These are phyloP conservation scores for Stigmatopora argus DNA, from an alignment of 2,113 vertebrate genomes.

Conservation along the genomic window DNA sequence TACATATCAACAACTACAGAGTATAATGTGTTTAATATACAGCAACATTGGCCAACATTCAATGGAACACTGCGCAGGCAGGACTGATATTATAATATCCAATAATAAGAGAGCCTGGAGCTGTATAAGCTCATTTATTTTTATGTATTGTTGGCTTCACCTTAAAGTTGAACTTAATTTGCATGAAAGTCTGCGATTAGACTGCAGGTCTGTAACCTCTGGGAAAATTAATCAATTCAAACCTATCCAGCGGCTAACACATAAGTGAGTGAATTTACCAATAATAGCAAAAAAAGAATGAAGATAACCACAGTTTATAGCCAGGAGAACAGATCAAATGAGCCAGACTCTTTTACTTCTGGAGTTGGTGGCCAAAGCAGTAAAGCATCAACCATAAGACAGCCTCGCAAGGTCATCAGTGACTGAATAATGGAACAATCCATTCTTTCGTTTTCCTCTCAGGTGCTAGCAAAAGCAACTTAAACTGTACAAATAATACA, in stretches of 20 bases:
- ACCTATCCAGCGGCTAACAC: background rate
- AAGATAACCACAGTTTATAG: background rate
- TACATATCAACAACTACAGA: background rate
- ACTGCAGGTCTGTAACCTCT: background rate
- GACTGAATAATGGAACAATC: constrained; percentile 1
- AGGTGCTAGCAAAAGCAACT: background rate
- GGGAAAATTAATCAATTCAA: constrained; percentile 2
- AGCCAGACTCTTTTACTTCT: constrained; percentile 1
- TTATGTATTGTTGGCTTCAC: constrained; percentile 8
- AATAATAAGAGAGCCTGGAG: constrained; percentile 3
- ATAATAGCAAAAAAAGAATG: constrained; percentile 1
- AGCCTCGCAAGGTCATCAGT: constrained; percentile 3
- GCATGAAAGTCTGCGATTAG: constrained; percentile 10
- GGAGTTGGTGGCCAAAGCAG: background rate
- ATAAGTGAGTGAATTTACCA: constrained; percentile 1
- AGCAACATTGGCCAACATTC: background rate
- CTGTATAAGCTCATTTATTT: background rate
- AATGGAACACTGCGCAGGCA: background rate
- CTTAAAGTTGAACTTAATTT: constrained; percentile 8
- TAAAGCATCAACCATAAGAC: constrained; percentile 1
- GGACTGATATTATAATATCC: background rate
- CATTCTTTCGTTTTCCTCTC: background rate
- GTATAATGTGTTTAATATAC: background rate
- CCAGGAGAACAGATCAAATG: background rate
- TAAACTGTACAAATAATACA: background rate